Conservation (phyloP, 2,113 vertebrate genomes). For the Stegostoma tigrinum region DNA sequence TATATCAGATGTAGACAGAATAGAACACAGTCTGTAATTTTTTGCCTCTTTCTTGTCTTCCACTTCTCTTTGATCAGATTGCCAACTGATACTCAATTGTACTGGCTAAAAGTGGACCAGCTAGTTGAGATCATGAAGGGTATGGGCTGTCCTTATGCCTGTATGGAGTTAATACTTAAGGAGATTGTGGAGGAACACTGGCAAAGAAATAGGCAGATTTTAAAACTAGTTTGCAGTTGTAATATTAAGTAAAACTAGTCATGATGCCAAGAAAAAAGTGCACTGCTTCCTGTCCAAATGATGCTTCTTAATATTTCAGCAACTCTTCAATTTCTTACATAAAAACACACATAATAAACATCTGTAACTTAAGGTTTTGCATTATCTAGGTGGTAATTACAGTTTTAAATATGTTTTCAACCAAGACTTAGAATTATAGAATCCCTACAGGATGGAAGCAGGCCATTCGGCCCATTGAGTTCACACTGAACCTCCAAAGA, state of each 20-base stretch:
- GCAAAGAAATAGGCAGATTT: neutral
- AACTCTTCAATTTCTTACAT: neutral
- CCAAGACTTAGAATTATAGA: neutral
- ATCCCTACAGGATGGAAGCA: too few species aligned
- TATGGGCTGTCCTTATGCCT: neutral
- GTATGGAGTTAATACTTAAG: neutral
- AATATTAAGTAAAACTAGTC: neutral
- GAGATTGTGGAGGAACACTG: neutral
- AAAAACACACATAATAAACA: neutral
- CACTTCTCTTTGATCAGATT: neutral
- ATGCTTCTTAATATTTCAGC: neutral
- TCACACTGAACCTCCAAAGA: too few species aligned
- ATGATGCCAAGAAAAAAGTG: neutral
- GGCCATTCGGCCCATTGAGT: too few species aligned
- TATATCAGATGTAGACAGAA: neutral
- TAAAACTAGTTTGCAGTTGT: neutral
- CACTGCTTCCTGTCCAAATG: neutral
- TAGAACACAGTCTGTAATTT: neutral
- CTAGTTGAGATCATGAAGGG: neutral
- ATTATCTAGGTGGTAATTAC: neutral
- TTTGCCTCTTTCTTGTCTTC: neutral
- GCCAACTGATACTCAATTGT: neutral
- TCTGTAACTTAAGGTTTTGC: neutral
- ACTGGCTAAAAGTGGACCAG: neutral
- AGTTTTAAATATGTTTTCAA: neutral